A percentile compares a stretch with the other conserved stretches of the same genome.
These are phyloP conservation scores for Hylaeus volcanicus DNA, from an alignment of 1,140 invertebrate species.

Conservation along the genomic window DNA sequence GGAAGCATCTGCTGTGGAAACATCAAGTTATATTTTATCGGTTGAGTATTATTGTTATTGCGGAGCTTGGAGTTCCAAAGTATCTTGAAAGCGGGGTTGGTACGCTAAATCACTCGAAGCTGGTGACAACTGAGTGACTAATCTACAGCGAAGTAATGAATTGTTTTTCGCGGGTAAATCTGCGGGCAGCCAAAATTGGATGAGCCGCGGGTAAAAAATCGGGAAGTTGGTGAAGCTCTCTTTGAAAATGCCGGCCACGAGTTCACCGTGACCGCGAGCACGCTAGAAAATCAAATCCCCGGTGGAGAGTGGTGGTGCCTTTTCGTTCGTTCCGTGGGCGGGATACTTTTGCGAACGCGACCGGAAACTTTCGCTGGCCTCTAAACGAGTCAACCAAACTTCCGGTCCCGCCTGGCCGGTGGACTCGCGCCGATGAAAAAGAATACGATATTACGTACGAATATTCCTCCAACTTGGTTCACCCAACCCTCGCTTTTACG, in stretches of 20 bases:
- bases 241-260: slow-evolving; percentile 58
- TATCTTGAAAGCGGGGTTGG: too few species aligned
- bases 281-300: slow-evolving; percentile 57
- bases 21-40: too few species aligned
- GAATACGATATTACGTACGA: slow-evolving; percentile 36
- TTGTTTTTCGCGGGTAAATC: too few species aligned
- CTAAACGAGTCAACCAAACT: slow-evolving; percentile 61
- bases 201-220: neutral
- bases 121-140: too few species aligned
- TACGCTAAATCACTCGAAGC: too few species aligned
- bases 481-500: neutral
- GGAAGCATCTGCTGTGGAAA: neutral
- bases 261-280: slow-evolving; percentile 50
- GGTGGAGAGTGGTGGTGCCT: slow-evolving; percentile 38
- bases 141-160: neutral
- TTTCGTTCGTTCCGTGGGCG: slow-evolving; percentile 23
- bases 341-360: slow-evolving; percentile 60
- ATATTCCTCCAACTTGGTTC: slow-evolving; percentile 15
- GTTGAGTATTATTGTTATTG: too few species aligned
- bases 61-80: too few species aligned
- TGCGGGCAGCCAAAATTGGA: neutral
- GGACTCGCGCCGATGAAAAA: slow-evolving; percentile 21
- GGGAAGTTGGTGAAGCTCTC: slow-evolving; percentile 21
- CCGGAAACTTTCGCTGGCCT: slow-evolving; percentile 55
- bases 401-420: neutral